Base-by-base conservation (phyloP, 2,888 invertebrate genomes). In the Argyresthia albistria region DNA sequence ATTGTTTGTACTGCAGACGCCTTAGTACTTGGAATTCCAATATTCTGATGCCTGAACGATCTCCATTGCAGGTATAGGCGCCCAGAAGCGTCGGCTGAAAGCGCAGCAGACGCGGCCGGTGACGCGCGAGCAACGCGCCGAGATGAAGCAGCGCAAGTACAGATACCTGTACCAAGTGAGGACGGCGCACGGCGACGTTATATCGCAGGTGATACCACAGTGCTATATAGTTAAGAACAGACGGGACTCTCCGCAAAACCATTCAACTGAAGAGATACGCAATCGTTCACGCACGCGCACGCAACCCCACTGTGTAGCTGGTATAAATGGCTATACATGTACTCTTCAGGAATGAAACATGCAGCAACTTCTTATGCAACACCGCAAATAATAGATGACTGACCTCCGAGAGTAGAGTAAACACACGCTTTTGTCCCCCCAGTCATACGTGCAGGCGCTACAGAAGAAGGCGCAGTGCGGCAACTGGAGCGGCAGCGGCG, bases 101-200 rank as follows among this genome's bases (percentile, higher is more conserved):
- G 73, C 76, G 2, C 79, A 77, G 48, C 78, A 70, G 57, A 54
- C 72, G 7, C 71, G 82, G 50, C 88, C 90, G 8, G 79, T 93
- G 58, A 93, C 93, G 0, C 89, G 93, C 54, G 93, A 94, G 67
- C 93, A 93, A 55, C 89, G 93, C 52, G 94, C 94, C 57, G 93
- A 94, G 76, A 91, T 94, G 76, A 89, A 93, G 53, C 95, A 95
- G 74, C 92, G 93, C 71, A 94, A 94, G 74, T 96, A 95, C 75
- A 89, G 96, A 59, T 96, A 96, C 71, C 83, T 96, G 59, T 96
- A 96, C 84, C 96, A 96, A 86, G 94, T 96, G 54, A 91, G 96
- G 62, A 94, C 96, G 8, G 94, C 95, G 35, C 95, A 96, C 64
- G 96, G 96, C 11, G 96, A 96, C 79, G 95, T 96, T 58, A 95